Conservation (phyloP, 2,113 vertebrate species). For the Cavia porcellus region DNA sequence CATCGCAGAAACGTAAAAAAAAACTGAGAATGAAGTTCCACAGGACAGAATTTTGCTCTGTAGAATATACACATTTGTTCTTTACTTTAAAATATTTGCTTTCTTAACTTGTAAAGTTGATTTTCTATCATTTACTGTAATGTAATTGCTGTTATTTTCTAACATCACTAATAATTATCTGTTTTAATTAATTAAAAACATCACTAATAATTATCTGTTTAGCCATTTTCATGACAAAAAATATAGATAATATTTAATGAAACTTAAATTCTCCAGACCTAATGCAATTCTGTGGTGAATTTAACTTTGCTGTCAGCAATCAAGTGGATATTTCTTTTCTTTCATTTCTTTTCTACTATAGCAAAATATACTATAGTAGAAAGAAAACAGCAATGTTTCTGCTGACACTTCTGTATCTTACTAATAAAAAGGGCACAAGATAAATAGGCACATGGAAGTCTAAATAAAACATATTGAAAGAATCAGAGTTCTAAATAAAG, state of each 20-base stretch:
- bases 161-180: conserved; percentile 69
- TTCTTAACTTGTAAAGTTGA: conserved; percentile 56
- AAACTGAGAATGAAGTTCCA: conserved; percentile 66
- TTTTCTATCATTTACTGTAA: conserved; percentile 45
- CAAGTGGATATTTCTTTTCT: too few relatives aligned
- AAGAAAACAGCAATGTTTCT: conserved; percentile 82
- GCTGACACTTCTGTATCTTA: conserved; percentile 84
- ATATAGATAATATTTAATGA: conserved; percentile 67
- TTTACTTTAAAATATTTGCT: conserved; percentile 58
- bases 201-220: conserved; percentile 65
- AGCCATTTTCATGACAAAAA: conserved; percentile 70
- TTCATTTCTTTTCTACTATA: too few relatives aligned
- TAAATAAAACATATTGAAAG: conserved; percentile 87
- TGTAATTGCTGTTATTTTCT: conserved; percentile 25
- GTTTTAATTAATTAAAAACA: neutral
- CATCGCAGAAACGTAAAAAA: conserved; percentile 39
- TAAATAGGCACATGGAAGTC: conserved; percentile 91
- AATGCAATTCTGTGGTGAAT: conserved; percentile 80
- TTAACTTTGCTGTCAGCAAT: conserved; percentile 79
- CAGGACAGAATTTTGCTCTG: conserved; percentile 52
- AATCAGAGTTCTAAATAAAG: conserved; percentile 84
- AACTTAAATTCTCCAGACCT: conserved; percentile 83
- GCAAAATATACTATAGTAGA: too few relatives aligned
- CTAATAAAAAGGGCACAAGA: conserved; percentile 90
- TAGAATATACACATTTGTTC: conserved; percentile 41